Conservation (phyloP, 2,113 vertebrate genomes). For the Spheniscus mendiculus region DNA sequence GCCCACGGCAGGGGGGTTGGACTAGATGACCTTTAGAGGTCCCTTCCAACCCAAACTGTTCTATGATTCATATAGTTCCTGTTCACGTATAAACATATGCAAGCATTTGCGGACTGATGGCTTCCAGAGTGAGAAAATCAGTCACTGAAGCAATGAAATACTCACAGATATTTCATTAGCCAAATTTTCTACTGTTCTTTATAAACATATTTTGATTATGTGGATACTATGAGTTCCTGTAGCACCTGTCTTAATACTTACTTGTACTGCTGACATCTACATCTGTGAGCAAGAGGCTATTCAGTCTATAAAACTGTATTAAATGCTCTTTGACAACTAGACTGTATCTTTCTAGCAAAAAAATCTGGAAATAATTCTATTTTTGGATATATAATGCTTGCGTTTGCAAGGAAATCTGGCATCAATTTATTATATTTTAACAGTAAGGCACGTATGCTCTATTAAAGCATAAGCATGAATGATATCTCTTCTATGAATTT, state of each 20-base stretch:
- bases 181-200: neutral
- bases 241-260: neutral
- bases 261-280: neutral
- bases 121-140: neutral
- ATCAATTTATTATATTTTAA: neutral
- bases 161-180: neutral
- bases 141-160: neutral
- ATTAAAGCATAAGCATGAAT: neutral
- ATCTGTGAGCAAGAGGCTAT: neutral
- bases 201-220: neutral
- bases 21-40: neutral
- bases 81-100: neutral
- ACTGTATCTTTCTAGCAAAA: neutral
- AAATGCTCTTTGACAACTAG: neutral
- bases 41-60: neutral
- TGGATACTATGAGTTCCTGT: neutral
- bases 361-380: neutral
- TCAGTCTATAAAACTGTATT: neutral
- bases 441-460: accelerated
- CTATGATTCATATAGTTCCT: neutral
- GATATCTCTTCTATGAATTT: neutral
- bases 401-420: neutral
- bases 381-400: neutral
- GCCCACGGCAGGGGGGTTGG: neutral
- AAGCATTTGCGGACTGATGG: neutral